Percentiles rank a stretch among this genome's conserved stretches.
Evolutionary conservation across 2,888 invertebrate genomes (phyloP).

Genomic region (Danaus chrysippus): DNA sequence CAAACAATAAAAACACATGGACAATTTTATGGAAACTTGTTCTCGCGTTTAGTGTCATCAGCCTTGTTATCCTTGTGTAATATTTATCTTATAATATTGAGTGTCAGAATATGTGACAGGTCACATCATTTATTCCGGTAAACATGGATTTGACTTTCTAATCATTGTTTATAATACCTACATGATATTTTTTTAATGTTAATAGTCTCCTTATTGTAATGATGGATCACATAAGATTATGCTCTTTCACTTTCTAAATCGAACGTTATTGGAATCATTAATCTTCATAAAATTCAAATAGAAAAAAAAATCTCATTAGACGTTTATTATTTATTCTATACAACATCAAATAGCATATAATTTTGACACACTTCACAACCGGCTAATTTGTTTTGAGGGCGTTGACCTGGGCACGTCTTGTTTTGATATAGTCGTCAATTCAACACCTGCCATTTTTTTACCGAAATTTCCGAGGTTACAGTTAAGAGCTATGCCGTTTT

Average conservation of each 20-base stretch:
- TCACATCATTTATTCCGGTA: neutral
- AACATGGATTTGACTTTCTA: slow-evolving; percentile 1
- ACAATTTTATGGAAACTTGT: slow-evolving; percentile 51
- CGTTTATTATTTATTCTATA: neutral
- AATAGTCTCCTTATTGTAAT: neutral
- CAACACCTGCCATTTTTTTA: slow-evolving; percentile 57
- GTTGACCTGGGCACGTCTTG: slow-evolving; percentile 44
- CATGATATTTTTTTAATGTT: neutral
- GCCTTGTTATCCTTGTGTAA: slow-evolving; percentile 38
- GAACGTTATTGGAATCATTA: slow-evolving; percentile 2
- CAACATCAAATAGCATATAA: slow-evolving; percentile 6
- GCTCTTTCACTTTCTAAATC: slow-evolving; percentile 4
- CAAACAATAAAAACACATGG: slow-evolving; percentile 62
- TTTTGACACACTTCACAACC: slow-evolving; percentile 29
- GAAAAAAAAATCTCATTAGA: slow-evolving; percentile 1
- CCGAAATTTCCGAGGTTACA: slow-evolving; percentile 56
- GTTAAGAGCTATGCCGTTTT: slow-evolving; percentile 59
- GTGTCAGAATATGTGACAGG: slow-evolving; percentile 2
- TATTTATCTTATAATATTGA: slow-evolving; percentile 2
- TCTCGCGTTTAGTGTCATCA: slow-evolving; percentile 49
- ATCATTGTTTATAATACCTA: neutral
- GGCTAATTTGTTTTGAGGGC: slow-evolving; percentile 39
- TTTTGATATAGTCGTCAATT: slow-evolving; percentile 72
- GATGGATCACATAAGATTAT: slow-evolving; percentile 1
- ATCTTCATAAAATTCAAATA: slow-evolving; percentile 1